Percentiles rank a stretch among this genome's conserved stretches.
Evolutionary conservation across 2,888 invertebrate genomes (phyloP).

Genomic region (Magallana nippona): DNA sequence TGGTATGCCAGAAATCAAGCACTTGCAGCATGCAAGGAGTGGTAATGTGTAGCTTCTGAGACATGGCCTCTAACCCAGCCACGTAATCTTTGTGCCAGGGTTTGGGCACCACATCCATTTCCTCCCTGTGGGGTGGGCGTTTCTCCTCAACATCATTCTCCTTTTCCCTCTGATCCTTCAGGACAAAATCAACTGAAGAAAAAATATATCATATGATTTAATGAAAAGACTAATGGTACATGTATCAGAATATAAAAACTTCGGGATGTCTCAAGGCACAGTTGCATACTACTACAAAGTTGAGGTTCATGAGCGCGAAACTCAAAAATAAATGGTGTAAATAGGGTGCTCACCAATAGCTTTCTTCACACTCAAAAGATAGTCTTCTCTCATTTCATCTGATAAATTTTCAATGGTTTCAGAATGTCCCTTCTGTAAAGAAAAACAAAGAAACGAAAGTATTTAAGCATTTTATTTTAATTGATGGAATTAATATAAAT

Average conservation of each 20-base stretch:
- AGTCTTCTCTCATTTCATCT: slow-evolving; percentile 91
- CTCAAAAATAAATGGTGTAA: no score
- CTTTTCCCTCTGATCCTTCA: slow-evolving; percentile 86
- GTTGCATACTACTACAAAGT: no score
- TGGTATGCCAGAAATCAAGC: slow-evolving; percentile 88
- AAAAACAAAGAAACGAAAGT: not conserved
- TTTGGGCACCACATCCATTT: slow-evolving; percentile 84
- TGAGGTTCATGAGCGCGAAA: no score
- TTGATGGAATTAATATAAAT: no score
- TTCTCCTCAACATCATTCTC: slow-evolving; percentile 75
- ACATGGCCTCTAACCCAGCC: slow-evolving; percentile 81
- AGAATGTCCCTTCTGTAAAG: slow-evolving; percentile 71
- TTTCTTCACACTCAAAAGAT: slow-evolving; percentile 92
- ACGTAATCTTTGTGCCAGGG: slow-evolving; percentile 85
- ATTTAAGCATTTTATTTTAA: no score
- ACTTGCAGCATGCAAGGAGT: slow-evolving; percentile 91
- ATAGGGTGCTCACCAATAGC: slow-evolving; percentile 82
- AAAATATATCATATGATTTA: not conserved
- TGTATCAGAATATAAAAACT: no score
- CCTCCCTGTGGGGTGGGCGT: slow-evolving; percentile 81
- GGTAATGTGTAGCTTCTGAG: slow-evolving; percentile 86
- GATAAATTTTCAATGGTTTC: slow-evolving; percentile 83
- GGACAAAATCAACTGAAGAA: slow-evolving; percentile 90
- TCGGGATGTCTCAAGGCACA: no score
- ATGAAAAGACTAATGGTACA: not conserved